Conservation (phyloP, 1,140 invertebrate genomes). For the Psilanteris sp. region DNA sequence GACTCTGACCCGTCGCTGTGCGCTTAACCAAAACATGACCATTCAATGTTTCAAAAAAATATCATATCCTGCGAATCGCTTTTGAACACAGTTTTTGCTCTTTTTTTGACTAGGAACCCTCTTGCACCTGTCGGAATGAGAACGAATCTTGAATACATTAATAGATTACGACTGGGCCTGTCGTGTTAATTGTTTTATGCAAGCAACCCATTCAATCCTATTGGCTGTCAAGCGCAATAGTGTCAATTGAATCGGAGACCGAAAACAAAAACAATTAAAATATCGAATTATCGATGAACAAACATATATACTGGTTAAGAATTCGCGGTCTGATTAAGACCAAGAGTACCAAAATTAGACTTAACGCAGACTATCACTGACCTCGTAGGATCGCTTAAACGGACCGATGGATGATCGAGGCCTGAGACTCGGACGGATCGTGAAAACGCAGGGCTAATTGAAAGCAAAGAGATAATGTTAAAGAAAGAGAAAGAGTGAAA, state of each 20-base stretch:
- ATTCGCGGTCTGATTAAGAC: slow-evolving; percentile 19
- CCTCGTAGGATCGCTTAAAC: slow-evolving; percentile 78
- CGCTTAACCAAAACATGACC: no score
- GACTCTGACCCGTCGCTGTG: not conserved
- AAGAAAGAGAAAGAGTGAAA: slow-evolving; percentile 39
- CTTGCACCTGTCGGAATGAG: slow-evolving; percentile 52
- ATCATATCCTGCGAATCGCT: not conserved
- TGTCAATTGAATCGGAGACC: not conserved
- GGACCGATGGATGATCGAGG: slow-evolving; percentile 70
- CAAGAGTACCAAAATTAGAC: slow-evolving; percentile 24
- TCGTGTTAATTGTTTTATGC: slow-evolving; percentile 18
- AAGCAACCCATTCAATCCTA: not conserved
- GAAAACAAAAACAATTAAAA: no score
- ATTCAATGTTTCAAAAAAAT: no score
- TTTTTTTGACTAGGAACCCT: slow-evolving; percentile 48
- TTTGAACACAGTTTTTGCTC: slow-evolving; percentile 15
- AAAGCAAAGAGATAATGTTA: slow-evolving; percentile 39
- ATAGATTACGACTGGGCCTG: slow-evolving; percentile 47
- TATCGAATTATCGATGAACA: no score
- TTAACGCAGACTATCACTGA: slow-evolving; percentile 68
- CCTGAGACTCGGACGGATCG: slow-evolving; percentile 65
- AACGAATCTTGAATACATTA: slow-evolving; percentile 26
- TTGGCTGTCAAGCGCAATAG: no score
- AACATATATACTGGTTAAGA: not conserved
- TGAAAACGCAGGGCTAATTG: slow-evolving; percentile 39